Evolutionary conservation across 1,140 invertebrate species (phyloP).

Genomic region (Trichonephila inaurata): DNA sequence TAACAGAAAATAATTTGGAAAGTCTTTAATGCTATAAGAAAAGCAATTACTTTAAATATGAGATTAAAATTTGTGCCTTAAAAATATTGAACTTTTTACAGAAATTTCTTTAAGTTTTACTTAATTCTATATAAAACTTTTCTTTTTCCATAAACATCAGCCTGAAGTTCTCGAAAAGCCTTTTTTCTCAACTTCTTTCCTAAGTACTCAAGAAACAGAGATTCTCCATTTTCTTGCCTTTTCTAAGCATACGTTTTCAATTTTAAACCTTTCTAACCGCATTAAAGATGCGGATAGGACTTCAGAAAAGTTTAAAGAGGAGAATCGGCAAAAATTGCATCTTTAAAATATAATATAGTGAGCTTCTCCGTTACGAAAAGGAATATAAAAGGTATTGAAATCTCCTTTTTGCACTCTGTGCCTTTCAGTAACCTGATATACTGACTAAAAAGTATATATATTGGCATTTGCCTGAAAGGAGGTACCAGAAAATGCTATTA

Average conservation of each 20-base stretch:
- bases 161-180: neutral
- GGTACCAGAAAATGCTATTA: conserved; percentile 47
- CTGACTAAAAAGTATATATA: conserved; percentile 8
- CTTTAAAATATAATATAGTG: neutral
- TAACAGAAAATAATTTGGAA: too few species aligned
- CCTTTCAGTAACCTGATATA: neutral
- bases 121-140: too few species aligned
- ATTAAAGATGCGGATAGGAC: neutral
- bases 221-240: neutral
- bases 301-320: neutral
- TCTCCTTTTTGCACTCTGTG: neutral
- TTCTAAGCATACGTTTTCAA: neutral
- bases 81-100: too few species aligned
- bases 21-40: too few species aligned
- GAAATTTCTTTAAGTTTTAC: too few species aligned
- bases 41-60: too few species aligned
- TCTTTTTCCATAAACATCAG: too few species aligned
- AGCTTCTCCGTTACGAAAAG: neutral
- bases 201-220: too few species aligned
- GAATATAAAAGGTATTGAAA: neutral
- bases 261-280: neutral
- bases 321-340: neutral
- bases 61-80: too few species aligned
- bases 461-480: conserved; percentile 19
- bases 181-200: too few species aligned